A percentile compares a stretch with the other conserved stretches of the same genome.
Conservation (phyloP, 2,797 vertebrate genomes). For the Enteromius paludinosus region DNA sequence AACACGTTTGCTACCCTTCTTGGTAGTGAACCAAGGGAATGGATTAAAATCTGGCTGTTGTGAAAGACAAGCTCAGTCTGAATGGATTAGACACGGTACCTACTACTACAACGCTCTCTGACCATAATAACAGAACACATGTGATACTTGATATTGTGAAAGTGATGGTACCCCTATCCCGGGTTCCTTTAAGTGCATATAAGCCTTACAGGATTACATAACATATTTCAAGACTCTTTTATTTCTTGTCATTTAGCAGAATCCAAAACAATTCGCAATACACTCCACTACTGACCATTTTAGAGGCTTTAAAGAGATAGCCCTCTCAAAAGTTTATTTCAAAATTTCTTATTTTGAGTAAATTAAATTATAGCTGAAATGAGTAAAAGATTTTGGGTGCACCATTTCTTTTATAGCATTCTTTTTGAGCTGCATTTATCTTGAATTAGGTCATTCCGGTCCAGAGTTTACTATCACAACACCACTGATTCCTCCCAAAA, state of each 20-base stretch:
- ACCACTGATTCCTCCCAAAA: not conserved
- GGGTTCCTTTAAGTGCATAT: slow-evolving; percentile 10
- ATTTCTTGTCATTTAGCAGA: not conserved
- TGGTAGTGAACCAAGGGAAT: not conserved
- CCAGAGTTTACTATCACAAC: not conserved
- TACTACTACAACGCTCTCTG: not conserved
- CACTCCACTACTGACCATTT: not conserved
- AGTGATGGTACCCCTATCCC: slow-evolving; percentile 20
- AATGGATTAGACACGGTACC: slow-evolving; percentile 26
- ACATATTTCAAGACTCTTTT: slow-evolving; percentile 12
- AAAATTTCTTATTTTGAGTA: not conserved
- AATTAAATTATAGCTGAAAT: not conserved
- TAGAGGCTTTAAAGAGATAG: not conserved
- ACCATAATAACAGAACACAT: not conserved
- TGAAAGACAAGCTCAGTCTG: slow-evolving; percentile 12
- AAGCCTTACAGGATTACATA: not conserved
- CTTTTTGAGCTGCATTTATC: not conserved
- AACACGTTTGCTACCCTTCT: slow-evolving; percentile 23
- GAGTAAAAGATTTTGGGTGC: not conserved
- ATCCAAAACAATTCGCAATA: slow-evolving; percentile 5
- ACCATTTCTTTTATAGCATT: not conserved
- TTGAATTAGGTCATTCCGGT: not conserved
- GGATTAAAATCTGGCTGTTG: slow-evolving; percentile 29
- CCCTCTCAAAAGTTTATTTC: not conserved
- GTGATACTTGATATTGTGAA: slow-evolving; percentile 34